These are phyloP conservation scores for Chironomus tepperi DNA, from an alignment of 1,140 invertebrate species.

Conservation along the genomic window DNA sequence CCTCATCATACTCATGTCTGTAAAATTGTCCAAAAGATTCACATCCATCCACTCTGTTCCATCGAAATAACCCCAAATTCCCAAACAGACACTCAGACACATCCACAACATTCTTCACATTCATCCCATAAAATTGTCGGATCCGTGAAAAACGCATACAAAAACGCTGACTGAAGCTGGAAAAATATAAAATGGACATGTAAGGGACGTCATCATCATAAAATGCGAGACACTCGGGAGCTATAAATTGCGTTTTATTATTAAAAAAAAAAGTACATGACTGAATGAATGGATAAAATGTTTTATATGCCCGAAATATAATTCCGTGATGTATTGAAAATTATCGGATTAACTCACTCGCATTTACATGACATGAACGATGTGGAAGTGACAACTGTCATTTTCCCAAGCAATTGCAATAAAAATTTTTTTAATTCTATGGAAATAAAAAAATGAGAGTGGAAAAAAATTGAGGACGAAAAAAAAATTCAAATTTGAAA, in stretches of 20 bases:
- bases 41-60: neutral
- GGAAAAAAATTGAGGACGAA: no score
- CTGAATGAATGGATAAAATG: conserved; percentile 15
- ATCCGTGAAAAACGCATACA: no score
- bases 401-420: conserved; percentile 19
- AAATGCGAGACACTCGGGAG: neutral
- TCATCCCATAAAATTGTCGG: no score
- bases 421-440: neutral
- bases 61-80: neutral
- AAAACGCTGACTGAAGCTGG: no score
- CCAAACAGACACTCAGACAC: no score
- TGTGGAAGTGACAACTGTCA: neutral
- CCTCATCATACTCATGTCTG: no score
- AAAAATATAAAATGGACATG: neutral
- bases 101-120: no score
- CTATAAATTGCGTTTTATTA: conserved; percentile 9
- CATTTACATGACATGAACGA: conserved; percentile 10
- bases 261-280: conserved; percentile 15
- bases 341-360: neutral
- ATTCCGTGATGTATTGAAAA: conserved; percentile 3
- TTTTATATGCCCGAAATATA: conserved; percentile 19
- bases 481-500: neutral
- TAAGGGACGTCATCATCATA: conserved; percentile 7
- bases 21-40: no score
- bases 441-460: neutral